A percentile compares a stretch with the other conserved stretches of the same genome.
These are phyloP conservation scores for Lasioglossum figueresi DNA, from an alignment of 2,888 invertebrate species.

Conservation along the genomic window DNA sequence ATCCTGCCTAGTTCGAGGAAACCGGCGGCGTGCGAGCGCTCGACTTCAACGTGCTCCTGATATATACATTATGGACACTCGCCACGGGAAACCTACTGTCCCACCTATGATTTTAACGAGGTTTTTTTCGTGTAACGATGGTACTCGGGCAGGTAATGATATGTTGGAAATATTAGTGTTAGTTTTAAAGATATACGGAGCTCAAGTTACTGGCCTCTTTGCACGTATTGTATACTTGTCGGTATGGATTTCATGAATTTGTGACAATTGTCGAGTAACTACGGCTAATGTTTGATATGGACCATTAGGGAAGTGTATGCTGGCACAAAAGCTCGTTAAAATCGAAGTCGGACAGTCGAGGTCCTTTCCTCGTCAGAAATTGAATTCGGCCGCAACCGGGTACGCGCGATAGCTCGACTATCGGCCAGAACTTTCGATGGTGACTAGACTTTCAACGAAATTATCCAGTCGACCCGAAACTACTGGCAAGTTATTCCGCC, in stretches of 20 bases:
- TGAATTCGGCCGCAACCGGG: slow-evolving; percentile 10
- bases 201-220: neutral
- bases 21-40: slow-evolving; percentile 24
- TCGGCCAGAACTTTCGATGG: slow-evolving; percentile 3
- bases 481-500: neutral
- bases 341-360: neutral
- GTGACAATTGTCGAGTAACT: too few relatives aligned
- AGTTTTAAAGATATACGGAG: neutral
- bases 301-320: neutral
- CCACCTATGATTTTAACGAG: neutral
- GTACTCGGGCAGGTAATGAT: neutral
- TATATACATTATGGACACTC: slow-evolving; percentile 26
- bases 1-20: slow-evolving; percentile 62
- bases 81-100: neutral
- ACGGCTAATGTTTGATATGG: neutral
- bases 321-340: neutral
- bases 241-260: neutral
- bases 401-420: neutral
- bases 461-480: slow-evolving; percentile 11
- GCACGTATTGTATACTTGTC: neutral
- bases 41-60: slow-evolving; percentile 24
- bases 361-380: slow-evolving; percentile 17
- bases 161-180: neutral
- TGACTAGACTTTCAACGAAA: neutral
- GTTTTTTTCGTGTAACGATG: neutral